Conservation (phyloP, 2,888 invertebrate genomes). For the Synanthedon andrenaeformis region DNA sequence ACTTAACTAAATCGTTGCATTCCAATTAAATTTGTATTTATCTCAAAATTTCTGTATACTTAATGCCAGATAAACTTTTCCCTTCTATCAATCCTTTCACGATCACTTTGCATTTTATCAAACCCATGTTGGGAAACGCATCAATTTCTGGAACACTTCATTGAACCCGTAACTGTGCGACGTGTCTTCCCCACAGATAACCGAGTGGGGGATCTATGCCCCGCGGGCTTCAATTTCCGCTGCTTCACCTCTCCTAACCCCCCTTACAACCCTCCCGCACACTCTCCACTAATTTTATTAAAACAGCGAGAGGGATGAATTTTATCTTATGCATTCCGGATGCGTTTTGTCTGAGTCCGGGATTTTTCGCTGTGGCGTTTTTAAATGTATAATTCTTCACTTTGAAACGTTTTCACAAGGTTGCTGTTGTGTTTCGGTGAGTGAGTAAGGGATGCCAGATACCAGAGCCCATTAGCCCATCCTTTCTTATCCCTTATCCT, state of each 20-base stretch:
- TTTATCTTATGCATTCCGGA: slow-evolving; percentile 50
- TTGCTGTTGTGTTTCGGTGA: neutral
- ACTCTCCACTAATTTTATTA: slow-evolving; percentile 57
- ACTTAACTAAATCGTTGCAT: too few relatives aligned
- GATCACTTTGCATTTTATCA: neutral
- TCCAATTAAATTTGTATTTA: too few relatives aligned
- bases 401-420: too few relatives aligned
- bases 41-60: too few relatives aligned
- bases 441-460: too few relatives aligned
- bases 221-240: slow-evolving; percentile 58
- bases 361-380: neutral
- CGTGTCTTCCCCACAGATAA: slow-evolving; percentile 28
- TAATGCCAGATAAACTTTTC: neutral
- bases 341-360: slow-evolving; percentile 8
- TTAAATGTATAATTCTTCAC: neutral
- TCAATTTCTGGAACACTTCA: slow-evolving; percentile 20
- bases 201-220: slow-evolving; percentile 37
- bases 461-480: too few relatives aligned
- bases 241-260: slow-evolving; percentile 18
- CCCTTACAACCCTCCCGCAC: slow-evolving; percentile 10
- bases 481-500: too few relatives aligned
- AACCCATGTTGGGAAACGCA: slow-evolving; percentile 14
- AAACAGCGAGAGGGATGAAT: slow-evolving; percentile 42
- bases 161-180: slow-evolving; percentile 40
- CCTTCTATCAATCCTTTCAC: slow-evolving; percentile 8